Conservation (phyloP, 2,113 vertebrate genomes). For the Clupea harengus region DNA sequence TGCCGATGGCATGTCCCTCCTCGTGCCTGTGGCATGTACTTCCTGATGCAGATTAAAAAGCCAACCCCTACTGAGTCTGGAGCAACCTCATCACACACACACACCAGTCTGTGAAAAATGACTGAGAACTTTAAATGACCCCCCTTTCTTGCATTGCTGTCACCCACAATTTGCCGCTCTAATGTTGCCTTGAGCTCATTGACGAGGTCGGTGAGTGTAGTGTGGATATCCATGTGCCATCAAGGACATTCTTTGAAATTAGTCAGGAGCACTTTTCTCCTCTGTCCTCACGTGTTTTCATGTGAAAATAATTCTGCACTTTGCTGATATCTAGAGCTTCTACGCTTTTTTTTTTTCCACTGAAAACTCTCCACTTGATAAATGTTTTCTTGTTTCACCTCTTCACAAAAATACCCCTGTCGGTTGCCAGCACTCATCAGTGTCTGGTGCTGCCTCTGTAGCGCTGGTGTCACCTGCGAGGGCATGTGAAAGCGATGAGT, state of each 20-base stretch:
- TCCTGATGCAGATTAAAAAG: too few species aligned
- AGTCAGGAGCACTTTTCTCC: slow-evolving; percentile 56
- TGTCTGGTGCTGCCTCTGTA: background rate
- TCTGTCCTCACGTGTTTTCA: slow-evolving; percentile 35
- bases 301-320: background rate
- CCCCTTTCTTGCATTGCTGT: slow-evolving; percentile 62
- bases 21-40: too few species aligned
- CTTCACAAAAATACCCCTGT: slow-evolving; percentile 7
- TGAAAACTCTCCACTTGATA: background rate
- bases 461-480: background rate
- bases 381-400: background rate
- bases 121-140: slow-evolving; percentile 66
- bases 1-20: too few species aligned
- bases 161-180: slow-evolving; percentile 64
- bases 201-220: slow-evolving; percentile 19
- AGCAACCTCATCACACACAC: background rate
- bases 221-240: slow-evolving; percentile 49
- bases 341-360: background rate
- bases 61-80: background rate
- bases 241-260: slow-evolving; percentile 70
- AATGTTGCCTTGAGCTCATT: slow-evolving; percentile 52
- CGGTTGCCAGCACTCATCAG: slow-evolving; percentile 13
- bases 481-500: slow-evolving; percentile 9
- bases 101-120: slow-evolving; percentile 36
- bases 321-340: slow-evolving; percentile 35